phyloP scores from a whole-genome alignment of 2,113 vertebrate genomes.

The Seriola dumerili region DNA sequence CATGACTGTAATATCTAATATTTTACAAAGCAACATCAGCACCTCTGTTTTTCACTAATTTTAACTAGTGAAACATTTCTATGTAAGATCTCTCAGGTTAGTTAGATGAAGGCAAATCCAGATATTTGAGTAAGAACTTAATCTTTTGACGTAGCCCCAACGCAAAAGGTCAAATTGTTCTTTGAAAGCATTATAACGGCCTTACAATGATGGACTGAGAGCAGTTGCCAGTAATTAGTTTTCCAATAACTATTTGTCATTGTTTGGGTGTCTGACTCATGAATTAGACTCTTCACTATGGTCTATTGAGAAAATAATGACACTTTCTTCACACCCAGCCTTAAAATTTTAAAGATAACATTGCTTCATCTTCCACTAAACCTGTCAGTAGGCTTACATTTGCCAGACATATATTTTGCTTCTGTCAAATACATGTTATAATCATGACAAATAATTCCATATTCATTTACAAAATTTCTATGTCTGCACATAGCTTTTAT shows the following conservation, averaged over 20 bases:
- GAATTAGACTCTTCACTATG: neutral
- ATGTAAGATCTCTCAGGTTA: neutral
- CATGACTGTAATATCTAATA: neutral
- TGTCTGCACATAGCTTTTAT: neutral
- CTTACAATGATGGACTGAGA: neutral
- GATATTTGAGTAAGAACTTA: neutral
- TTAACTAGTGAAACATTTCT: neutral
- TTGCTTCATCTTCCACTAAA: neutral
- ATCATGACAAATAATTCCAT: neutral
- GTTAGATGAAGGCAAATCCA: neutral
- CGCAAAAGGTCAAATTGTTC: neutral
- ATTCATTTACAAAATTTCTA: neutral
- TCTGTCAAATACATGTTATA: neutral
- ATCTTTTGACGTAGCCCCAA: too few species aligned
- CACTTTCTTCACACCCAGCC: neutral
- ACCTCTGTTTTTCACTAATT: neutral
- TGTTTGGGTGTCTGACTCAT: neutral
- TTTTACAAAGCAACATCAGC: neutral
- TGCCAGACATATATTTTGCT: neutral
- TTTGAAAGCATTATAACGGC: neutral
- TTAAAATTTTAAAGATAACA: constrained; percentile 3
- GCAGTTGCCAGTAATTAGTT: neutral
- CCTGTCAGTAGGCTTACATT: neutral
- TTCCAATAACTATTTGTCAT: constrained; percentile 8
- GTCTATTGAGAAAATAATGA: neutral